A percentile compares a stretch with the other conserved stretches of the same genome.
Evolutionary conservation across 2,797 vertebrate genomes (phyloP).

Genomic region (Girardinus metallicus): DNA sequence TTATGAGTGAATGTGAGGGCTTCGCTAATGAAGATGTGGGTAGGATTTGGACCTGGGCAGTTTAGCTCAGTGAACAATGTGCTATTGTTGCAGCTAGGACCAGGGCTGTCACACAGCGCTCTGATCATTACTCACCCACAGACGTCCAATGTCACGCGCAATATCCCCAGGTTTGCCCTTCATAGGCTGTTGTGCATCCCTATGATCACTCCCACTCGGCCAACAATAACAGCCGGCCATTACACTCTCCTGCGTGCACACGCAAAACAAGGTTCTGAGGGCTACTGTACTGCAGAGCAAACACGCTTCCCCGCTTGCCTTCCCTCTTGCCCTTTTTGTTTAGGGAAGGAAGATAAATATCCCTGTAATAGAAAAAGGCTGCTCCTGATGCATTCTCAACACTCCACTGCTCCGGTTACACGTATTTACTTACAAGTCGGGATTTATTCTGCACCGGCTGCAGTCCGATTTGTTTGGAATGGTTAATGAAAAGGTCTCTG

Average conservation of each 20-base stretch:
- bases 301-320: conserved; percentile 49
- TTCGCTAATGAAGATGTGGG: conserved; percentile 67
- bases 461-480: conserved; percentile 75
- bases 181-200: conserved; percentile 74
- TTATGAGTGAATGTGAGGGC: conserved; percentile 34
- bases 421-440: conserved; percentile 81
- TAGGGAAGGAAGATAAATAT: conserved; percentile 80
- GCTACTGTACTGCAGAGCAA: conserved; percentile 58
- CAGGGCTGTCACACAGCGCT: conserved; percentile 61
- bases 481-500: conserved; percentile 74
- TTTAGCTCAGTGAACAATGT: conserved; percentile 60
- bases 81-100: conserved; percentile 59
- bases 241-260: conserved; percentile 51
- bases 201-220: conserved; percentile 54
- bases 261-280: conserved; percentile 36
- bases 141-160: conserved; percentile 75
- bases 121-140: conserved; percentile 77
- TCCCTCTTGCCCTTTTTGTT: conserved; percentile 74
- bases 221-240: conserved; percentile 74
- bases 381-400: conserved; percentile 80
- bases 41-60: conserved; percentile 41
- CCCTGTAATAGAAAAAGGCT: conserved; percentile 72
- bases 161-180: conserved; percentile 78
- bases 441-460: conserved; percentile 76
- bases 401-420: conserved; percentile 81